Evolutionary conservation across 1,140 invertebrate species (phyloP), one percentile per base, ranked within the genome.

Genomic region (Muscidifurax raptorellus): DNA sequence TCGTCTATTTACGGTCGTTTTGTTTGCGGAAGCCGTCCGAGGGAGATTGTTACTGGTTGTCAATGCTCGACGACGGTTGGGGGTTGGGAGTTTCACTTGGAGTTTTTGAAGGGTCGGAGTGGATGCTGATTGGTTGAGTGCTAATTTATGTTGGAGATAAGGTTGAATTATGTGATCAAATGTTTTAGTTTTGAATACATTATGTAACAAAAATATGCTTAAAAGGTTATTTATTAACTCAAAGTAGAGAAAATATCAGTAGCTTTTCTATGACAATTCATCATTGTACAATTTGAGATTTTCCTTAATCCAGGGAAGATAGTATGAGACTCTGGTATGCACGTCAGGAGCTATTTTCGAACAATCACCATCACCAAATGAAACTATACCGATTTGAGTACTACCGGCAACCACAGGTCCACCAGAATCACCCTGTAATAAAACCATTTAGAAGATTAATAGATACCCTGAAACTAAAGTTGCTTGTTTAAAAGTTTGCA

Each of bases 391-490:
- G 9, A 82, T 28, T 44, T 66, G 72, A 0, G 25, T 76, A 25
- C 18, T 25, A 9, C 76, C 1, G 3, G 3, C 30, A 6, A 76
- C 52, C 10, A 82, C 2, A 5, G 81, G 81, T 1, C 81, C 44
- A 0, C 81, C 81, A 0, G 82, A 78, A 28, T 82, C 81, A 7
- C 81, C 81, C 81, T 82, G 30, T 7, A 32, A 74, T 7, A 32
- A 74, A 82, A 18, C 18, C 28, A 76, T 2, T 59, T 59, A 59
- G 22, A 59, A 10, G 22, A 59, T 22, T 15, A 15, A 59, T 15
- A 59, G 52, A 2, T 59, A 59, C 52, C 13, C 22, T 22, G 12
- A 59, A 13, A 22, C 1, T 59, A 10, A 15, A 59, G 22, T 32
- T 32, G 32, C 5, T 2, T 59, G 12, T 59, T 9, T 13, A 66